A percentile compares a stretch with the other conserved stretches of the same genome.
Conservation (phyloP, 1,140 invertebrate species). For the Prorops nasuta region DNA sequence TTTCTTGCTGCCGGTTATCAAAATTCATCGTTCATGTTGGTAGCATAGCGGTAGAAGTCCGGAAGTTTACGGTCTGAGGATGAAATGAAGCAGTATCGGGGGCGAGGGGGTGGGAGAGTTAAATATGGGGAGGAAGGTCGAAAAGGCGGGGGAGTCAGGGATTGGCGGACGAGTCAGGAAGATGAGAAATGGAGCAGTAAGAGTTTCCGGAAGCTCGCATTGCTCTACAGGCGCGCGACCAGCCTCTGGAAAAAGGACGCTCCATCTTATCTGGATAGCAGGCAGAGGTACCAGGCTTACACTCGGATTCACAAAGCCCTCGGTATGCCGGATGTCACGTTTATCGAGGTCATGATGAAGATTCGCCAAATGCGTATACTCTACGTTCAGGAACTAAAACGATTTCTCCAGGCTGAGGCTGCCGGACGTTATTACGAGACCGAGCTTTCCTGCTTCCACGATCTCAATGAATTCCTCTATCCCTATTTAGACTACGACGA, state of each 20-base stretch:
- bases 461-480: conserved; percentile 29
- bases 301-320: conserved; percentile 20
- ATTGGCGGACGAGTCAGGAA: conserved; percentile 2
- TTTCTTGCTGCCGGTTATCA: too few species aligned
- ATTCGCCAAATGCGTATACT: conserved; percentile 25
- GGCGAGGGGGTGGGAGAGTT: too few species aligned
- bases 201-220: conserved; percentile 21
- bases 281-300: conserved; percentile 24
- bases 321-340: conserved; percentile 1
- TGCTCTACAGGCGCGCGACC: conserved; percentile 19
- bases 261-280: conserved; percentile 21
- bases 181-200: conserved; percentile 19
- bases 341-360: conserved; percentile 29
- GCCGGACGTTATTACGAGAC: conserved; percentile 11
- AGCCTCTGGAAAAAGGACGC: conserved; percentile 33
- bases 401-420: conserved; percentile 10
- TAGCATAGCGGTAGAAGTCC: too few species aligned
- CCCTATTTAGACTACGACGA: conserved; percentile 29
- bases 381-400: conserved; percentile 27
- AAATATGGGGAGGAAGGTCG: too few species aligned
- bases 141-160: too few species aligned
- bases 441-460: conserved; percentile 21
- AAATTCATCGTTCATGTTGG: too few species aligned
- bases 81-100: too few species aligned
- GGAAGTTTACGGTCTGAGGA: too few species aligned